Base-by-base conservation (phyloP, 2,113 vertebrate genomes). In the Elachura formosa region DNA sequence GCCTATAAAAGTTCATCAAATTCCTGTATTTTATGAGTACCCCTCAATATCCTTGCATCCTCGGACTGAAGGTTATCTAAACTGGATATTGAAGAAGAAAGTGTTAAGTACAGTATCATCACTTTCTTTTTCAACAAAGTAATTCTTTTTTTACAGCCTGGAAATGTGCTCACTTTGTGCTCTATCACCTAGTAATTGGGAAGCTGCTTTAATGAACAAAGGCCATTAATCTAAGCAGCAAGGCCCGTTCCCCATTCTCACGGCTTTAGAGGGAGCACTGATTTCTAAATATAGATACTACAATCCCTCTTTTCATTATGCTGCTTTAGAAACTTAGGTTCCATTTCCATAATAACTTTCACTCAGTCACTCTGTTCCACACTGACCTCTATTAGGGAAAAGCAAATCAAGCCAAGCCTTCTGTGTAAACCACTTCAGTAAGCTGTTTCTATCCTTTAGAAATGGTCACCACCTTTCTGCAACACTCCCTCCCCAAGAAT, bases 121-220 rank as follows among this genome's bases (percentile, higher is more conserved):
- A 24, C 68, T 72, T 84, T 43, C 21, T 21, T 85, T 81, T 92
- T 38, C 19, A 61, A 54, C 17, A 71, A 6, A 74, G 52, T 40
- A 62, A 45, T 51, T 46, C 17, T 40, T n/a, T 67, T 67, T 45
- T 54, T 78, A 41, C 45, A 89, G 76, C 33, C 52, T 59, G 54
- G 48, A 59, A 62, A 61, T 48, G n/a, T 67, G 33, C 52, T 80
- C 69, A 46, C 61, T 88, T 69, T 68, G 28, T 46, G 59, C 46
- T 87, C 51, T 61, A 59, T 54, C 73, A 84, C 73, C 77, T 72
- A 48, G 12, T 48, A 90, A 83, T 31, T 49, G 56, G 41, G 34
- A 87, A 92, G 48, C 45, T 94, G 46, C 66, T 89, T 84, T 82
- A 78, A 89, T 3, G 77, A 92, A 78, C 77, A 75, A 94, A 89